phyloP scores from a whole-genome alignment of 2,797 vertebrate genomes.

The Acrocephalus scirpaceus region DNA sequence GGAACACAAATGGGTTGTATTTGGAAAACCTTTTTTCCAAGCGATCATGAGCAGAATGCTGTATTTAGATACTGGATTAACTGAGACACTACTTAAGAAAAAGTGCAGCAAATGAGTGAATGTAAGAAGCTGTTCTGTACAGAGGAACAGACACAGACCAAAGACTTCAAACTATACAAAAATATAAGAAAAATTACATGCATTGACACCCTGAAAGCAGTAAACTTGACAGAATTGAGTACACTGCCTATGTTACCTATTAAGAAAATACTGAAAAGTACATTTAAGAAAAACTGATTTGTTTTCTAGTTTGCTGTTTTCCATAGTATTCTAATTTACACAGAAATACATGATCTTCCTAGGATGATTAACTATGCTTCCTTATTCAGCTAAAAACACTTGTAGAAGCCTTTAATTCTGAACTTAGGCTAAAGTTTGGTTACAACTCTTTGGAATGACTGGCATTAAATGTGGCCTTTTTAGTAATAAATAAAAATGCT shows the following conservation, averaged over 20 bases:
- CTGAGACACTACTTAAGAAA: not conserved
- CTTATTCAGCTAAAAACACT: not conserved
- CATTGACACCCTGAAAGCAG: not conserved
- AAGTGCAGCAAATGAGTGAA: not conserved
- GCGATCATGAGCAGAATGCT: not conserved
- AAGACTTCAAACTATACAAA: not conserved
- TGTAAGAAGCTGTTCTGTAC: not conserved
- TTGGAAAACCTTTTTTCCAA: not conserved
- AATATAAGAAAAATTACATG: fast-evolving
- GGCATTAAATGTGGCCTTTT: not conserved
- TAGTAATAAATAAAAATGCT: not conserved
- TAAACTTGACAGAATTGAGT: not conserved
- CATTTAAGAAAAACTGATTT: not conserved
- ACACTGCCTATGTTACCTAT: not conserved
- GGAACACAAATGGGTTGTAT: fast-evolving
- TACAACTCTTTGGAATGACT: not conserved
- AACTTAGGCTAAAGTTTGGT: not conserved
- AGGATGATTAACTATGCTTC: not conserved
- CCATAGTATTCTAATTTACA: not conserved
- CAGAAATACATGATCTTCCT: not conserved
- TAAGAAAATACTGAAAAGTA: not conserved
- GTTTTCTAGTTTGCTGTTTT: not conserved
- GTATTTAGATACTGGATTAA: not conserved
- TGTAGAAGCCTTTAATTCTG: not conserved
- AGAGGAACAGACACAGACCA: not conserved